Percentiles rank a stretch among this genome's conserved stretches.
These are phyloP conservation scores for Elymnias hypermnestra DNA, from an alignment of 1,140 invertebrate genomes.

Conservation along the genomic window DNA sequence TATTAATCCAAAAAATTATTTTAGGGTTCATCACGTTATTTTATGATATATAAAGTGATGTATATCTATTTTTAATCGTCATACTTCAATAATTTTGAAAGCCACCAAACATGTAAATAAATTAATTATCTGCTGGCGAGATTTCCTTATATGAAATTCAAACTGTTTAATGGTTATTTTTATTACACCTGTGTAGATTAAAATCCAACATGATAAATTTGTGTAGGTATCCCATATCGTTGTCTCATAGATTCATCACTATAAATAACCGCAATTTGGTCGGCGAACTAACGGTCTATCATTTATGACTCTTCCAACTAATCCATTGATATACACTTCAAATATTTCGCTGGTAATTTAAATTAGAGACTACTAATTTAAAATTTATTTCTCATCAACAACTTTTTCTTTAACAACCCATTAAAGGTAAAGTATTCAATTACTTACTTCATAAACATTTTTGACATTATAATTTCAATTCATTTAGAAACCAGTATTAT, in stretches of 20 bases:
- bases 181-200: not conserved
- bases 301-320: slow-evolving; percentile 5
- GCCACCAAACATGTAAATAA: no score
- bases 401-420: slow-evolving; percentile 9
- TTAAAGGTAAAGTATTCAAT: slow-evolving; percentile 1
- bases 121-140: no score
- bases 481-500: no score
- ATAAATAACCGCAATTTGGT: slow-evolving; percentile 12
- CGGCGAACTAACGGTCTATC: slow-evolving; percentile 7
- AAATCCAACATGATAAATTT: not conserved
- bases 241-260: slow-evolving; percentile 6
- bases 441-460: no score
- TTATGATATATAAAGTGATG: no score
- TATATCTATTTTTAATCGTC: no score
- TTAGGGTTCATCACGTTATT: no score
- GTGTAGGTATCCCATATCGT: not conserved
- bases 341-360: slow-evolving; percentile 9
- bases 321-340: slow-evolving; percentile 10
- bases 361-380: slow-evolving; percentile 11
- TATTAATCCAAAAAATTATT: no score
- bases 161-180: slow-evolving; percentile 3
- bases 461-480: no score
- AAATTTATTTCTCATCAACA: slow-evolving; percentile 12
- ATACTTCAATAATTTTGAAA: no score
- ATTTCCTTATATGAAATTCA: no score